Evolutionary conservation across 2,113 vertebrate genomes (phyloP), one percentile per base, ranked within the genome.

Genomic region (Aptenodytes patagonicus): DNA sequence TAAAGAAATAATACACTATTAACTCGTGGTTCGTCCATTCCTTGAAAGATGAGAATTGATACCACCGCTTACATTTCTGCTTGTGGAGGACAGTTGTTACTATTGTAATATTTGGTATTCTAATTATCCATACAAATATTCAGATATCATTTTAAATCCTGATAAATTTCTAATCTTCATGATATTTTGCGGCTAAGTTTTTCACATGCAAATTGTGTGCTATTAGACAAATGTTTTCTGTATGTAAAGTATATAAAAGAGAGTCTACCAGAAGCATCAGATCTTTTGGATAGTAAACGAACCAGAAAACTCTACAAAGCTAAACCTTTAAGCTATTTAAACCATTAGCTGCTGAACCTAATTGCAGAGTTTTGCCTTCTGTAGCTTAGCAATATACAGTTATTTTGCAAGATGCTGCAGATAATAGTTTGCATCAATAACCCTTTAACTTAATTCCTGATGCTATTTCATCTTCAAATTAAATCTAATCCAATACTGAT

Each of bases 401-500:
- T 96, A 94, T 93, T 97, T 97, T 93, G 86, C 81, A 89, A 95
- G 95, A 94, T 82, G 80, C 80, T 77, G 94, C 80, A 87, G 80
- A 90, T 90, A 91, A 91, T 40, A 78, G 57, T 91, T 97, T 97
- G 83, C 91, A 97, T 96, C 93, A 96, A 89, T 96, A 97, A 88
- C 78, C 72, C 89, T 95, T 92, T 93, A 84, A 89, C 82, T 95
- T 97, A 86, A 93, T 95, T 97, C 92, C 91, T 95, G 91, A 83
- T 97, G 83, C 79, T 85, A 38, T 90, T 97, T 97, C 94, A 95
- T 97, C 92, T 57, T 97, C 93, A 97, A 96, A 97, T 97, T 94
- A 97, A 97, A 97, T 93, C 86, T 89, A 93, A 97, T 95, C 86
- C 94, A 94, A 78, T 90, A 93, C 96, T 97, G 96, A 95, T 96